Evolutionary conservation across 2,113 vertebrate species (phyloP), one percentile per base, ranked within the genome.

Genomic region (Odontesthes bonariensis): DNA sequence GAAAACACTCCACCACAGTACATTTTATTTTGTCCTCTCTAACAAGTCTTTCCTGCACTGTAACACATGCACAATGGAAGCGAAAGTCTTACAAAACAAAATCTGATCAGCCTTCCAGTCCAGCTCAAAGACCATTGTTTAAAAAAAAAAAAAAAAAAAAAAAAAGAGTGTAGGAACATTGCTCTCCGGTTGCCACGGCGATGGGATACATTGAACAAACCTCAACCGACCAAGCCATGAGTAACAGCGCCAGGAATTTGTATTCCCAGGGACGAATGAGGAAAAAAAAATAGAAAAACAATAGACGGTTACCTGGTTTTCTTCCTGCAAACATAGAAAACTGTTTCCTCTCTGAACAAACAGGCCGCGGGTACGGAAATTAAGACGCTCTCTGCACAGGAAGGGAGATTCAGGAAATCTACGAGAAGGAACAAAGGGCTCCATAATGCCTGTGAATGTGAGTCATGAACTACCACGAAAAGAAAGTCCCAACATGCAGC

Each of bases 351-450:
- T 10, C n/a, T 40, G 27, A 14, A 46, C 22, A 63, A 51, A 27
- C 22, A 58, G 6, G 35, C 35, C 5, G 7, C 10, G 35, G 35
- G 35, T 38, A 5, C 35, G 6, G 61, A 75, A 86, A 81, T 81
- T 32, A 61, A 62, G 42, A 58, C 0, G 10, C n/a, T 0, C 58
- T 52, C 33, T 23, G n/a, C 42, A 77, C 69, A 88, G 84, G 82
- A 84, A 86, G 69, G 62, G 53, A 80, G 68, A 68, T 79, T 62
- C 63, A 82, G 85, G 77, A 88, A 75, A 71, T 64, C 38, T 32
- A 27, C 13, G 12, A 53, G 57, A 32, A 53, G 59, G 6, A 57
- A 61, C 61, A 68, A 72, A 62, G 47, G 49, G 22, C 33, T 57
- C 57, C 55, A 17, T 16, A 46, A 57, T 61, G 63, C 49, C 40